Conservation (phyloP, 2,113 vertebrate genomes). For the Monopterus albus region DNA sequence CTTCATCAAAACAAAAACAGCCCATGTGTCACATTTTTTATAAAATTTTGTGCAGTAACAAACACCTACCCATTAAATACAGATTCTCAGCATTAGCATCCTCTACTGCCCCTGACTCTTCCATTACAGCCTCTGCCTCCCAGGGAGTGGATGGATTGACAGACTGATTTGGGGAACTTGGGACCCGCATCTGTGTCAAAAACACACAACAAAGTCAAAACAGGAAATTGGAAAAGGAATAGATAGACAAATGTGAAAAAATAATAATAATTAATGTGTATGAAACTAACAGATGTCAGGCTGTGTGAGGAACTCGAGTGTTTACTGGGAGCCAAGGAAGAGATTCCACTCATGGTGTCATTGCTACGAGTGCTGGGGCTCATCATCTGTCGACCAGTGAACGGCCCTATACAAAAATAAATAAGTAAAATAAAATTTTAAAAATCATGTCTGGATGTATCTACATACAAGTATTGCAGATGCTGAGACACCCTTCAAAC, state of each 20-base stretch:
- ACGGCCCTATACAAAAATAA: conserved; percentile 56
- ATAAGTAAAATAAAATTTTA: too few species aligned
- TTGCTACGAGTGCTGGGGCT: conserved; percentile 95
- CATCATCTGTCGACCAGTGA: conserved; percentile 87
- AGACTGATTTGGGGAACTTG: conserved; percentile 85
- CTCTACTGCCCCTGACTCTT: conserved; percentile 82
- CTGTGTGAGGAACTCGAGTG: conserved; percentile 95
- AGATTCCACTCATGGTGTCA: conserved; percentile 94
- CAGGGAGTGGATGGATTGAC: conserved; percentile 82
- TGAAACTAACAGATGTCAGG: conserved; percentile 88
- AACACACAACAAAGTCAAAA: background rate
- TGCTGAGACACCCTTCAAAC: background rate
- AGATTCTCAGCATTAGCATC: conserved; percentile 93
- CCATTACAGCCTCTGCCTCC: conserved; percentile 85
- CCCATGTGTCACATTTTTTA: background rate
- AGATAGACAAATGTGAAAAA: background rate
- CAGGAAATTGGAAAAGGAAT: too few species aligned
- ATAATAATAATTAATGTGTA: too few species aligned
- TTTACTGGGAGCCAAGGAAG: conserved; percentile 94
- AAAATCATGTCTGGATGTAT: too few species aligned
- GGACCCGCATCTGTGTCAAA: conserved; percentile 71
- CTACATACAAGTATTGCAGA: too few species aligned
- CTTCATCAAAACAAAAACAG: too few species aligned
- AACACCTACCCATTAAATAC: conserved; percentile 89
- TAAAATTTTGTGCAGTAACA: background rate